Evolutionary conservation across 2,888 invertebrate species (phyloP).

Genomic region (Eilema sororculum): DNA sequence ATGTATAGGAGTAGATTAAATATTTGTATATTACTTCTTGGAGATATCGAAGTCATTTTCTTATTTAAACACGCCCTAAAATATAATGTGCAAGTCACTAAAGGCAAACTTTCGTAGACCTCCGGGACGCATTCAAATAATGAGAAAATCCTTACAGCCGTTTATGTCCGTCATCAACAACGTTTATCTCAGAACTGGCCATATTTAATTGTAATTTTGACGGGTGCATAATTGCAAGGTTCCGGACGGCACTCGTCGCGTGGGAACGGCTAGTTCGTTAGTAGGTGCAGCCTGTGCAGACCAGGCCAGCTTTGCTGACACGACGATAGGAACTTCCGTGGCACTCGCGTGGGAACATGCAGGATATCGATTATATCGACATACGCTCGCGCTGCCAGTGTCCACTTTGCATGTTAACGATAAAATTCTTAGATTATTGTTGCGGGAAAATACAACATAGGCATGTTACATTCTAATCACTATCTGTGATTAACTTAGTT

Average conservation of each 20-base stretch:
- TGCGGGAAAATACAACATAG: background rate
- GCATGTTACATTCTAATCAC: background rate
- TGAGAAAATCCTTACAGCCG: conserved; percentile 19
- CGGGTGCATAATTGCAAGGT: conserved; percentile 36
- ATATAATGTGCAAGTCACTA: background rate
- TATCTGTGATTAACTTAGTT: background rate
- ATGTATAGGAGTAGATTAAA: no score
- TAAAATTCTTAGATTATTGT: conserved; percentile 6
- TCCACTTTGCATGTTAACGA: conserved; percentile 37
- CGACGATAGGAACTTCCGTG: conserved; percentile 68
- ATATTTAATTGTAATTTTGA: conserved; percentile 36
- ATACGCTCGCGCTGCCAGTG: conserved; percentile 28
- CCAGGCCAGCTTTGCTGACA: conserved; percentile 50
- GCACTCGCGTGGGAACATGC: conserved; percentile 64
- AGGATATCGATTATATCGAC: conserved; percentile 62
- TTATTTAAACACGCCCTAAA: background rate
- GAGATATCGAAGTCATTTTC: background rate
- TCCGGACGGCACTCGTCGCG: conserved; percentile 37
- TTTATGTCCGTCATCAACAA: conserved; percentile 14
- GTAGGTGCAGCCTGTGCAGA: conserved; percentile 36
- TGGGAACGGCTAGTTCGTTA: conserved; percentile 45
- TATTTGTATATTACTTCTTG: no score
- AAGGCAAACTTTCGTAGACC: background rate
- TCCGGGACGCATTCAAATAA: conserved; percentile 28
- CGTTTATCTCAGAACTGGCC: conserved; percentile 16